Evolutionary conservation across 1,140 invertebrate species (phyloP), one percentile per base, ranked within the genome.

Genomic region (Babylonia areolata): DNA sequence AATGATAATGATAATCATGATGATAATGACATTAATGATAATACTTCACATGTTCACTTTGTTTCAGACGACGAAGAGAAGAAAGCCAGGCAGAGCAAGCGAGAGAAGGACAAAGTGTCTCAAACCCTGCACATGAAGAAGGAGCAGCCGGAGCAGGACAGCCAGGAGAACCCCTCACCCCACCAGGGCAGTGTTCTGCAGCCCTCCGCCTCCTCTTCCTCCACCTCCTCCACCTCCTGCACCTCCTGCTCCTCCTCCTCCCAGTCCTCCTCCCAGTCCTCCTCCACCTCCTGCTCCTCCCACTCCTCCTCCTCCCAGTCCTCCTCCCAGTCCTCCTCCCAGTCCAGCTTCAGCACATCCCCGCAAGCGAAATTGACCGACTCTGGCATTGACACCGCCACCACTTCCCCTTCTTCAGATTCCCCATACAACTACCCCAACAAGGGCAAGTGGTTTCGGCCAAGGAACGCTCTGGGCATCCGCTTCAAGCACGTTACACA

Each of bases 401-500:
- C 71, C 11, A 5, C n/a, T 11, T 35, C 71, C 3, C n/a, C 39
- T 39, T 15, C 35, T 17, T 0, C 75, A 15, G 20, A 35, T 15
- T 77, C 75, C 33, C 39, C 11, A 17, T 40, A 20, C 20, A 40
- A 77, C 20, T 77, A 77, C 75, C 75, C 75, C 9, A 40, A 77
- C 75, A 77, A 77, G 37, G 75, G 75, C 75, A 77, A 39, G 75
- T 77, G 75, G 75, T 77, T 37, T 31, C 75, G 75, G 15, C 75
- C 75, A 28, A 39, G 37, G 37, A 77, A 77, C 37, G 75, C 81
- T 17, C 54, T 58, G n/a, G 82, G 82, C 17, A 39, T 6, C 37
- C 15, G 39, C 23, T 85, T 85, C 39, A 64, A 80, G 39, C 85
- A 85, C 51, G 37, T 88, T n/a, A 28, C 84, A 1, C 37, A 69